Base-by-base conservation (phyloP, 2,888 invertebrate genomes). In the Cataglyphis altisquamis region DNA sequence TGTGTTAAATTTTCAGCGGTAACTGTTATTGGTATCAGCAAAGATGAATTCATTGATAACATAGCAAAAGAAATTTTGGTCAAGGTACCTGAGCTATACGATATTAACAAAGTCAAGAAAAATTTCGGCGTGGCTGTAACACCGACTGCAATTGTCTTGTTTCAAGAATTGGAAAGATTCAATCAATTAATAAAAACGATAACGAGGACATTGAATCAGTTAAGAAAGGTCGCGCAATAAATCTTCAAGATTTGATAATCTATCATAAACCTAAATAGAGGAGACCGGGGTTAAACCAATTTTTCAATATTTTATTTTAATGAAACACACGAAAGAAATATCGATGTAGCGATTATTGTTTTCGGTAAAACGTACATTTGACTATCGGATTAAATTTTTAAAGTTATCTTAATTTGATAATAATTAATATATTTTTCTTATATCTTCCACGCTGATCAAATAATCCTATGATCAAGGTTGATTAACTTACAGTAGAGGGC, bases 161-260 rank as follows among this genome's bases (percentile, higher is more conserved):
- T 98, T 74, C 98, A 99, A 95, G 98, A 99, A 94, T 94, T 99
- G 57, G 98, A 98, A 92, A 96, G 98, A 85, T 98, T 98, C 94
- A 99, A 99, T 95, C 95, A 96, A 29, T 96, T 99, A 0, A 97
- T 98, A 74, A 93, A 93, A 15, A 96, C 96, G 74, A 98, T 99
- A 96, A 95, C 95, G 21, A 95, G 95, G 82, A 97, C 97, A 0
- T 95, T 99, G 60, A 95, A 96, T 4, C 96, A 97, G 72, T 95
- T 99, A 15, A 96, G 97, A 92, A 97, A 97, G 93, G 95, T 94
- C 3, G 10, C 8, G 48, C 18, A 52, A 25, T 3, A n/a, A 41
- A 57, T 5, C 18, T 21, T 57, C 4, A 32, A 78, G 1, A 29
- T 41, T 66, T 10, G 0, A 32, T 3, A 5, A 21, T n/a, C n/a